phyloP scores from a whole-genome alignment of 1,140 invertebrate species.

The Ladona fulva region DNA sequence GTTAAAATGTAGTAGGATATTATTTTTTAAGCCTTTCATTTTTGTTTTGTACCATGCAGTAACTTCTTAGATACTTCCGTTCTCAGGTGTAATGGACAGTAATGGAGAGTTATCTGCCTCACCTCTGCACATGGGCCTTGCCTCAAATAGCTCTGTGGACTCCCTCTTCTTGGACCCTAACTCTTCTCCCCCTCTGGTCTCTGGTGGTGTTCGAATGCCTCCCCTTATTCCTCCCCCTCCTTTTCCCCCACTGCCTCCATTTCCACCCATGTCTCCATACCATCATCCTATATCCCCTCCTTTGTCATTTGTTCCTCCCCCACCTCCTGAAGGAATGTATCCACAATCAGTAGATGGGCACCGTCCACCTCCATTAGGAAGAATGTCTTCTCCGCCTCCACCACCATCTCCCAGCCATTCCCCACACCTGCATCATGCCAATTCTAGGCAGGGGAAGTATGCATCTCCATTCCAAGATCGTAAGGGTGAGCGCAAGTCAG shows the following conservation, averaged over 20 bases:
- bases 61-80: background rate
- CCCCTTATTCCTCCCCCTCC: background rate
- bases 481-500: background rate
- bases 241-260: background rate
- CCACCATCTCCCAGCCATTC: background rate
- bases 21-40: no score
- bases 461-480: background rate
- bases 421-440: background rate
- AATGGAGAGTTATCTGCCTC: background rate
- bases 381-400: background rate
- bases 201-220: background rate
- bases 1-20: no score
- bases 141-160: background rate
- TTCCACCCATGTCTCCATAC: background rate
- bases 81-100: background rate
- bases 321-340: background rate
- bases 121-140: conserved; percentile 2
- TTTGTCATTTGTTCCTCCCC: background rate
- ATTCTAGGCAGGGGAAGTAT: background rate
- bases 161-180: background rate
- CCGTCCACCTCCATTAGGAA: background rate
- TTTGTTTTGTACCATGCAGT: background rate
- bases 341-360: background rate
- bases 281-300: background rate
- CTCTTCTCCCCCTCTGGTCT: background rate